Evolutionary conservation across 2,888 invertebrate genomes (phyloP).

Genomic region (Cantharis flavilabris): DNA sequence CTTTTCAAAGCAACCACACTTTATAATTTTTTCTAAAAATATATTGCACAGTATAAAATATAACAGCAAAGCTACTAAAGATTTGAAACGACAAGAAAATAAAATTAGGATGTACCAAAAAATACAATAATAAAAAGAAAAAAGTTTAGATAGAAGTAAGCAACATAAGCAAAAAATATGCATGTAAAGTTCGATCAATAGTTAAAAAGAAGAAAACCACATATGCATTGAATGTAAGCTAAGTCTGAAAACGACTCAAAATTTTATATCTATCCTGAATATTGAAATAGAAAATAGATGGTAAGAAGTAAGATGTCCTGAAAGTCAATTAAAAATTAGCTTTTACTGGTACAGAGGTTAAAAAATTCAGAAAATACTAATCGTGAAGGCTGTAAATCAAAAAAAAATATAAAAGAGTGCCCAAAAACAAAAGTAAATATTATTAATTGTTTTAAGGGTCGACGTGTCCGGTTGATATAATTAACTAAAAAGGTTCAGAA

Average conservation of each 20-base stretch:
- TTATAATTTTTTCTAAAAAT: background rate
- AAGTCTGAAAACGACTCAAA: background rate
- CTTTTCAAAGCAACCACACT: background rate
- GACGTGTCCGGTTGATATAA: background rate
- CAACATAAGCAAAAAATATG: background rate
- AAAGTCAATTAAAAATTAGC: background rate
- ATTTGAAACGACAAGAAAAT: background rate
- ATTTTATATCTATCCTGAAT: background rate
- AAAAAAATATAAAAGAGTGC: background rate
- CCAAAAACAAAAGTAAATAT: background rate
- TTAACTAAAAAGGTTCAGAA: background rate
- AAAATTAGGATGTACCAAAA: background rate
- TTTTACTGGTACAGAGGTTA: background rate
- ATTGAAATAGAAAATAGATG: background rate
- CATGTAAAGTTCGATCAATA: background rate
- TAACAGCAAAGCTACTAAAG: background rate
- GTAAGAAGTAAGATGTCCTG: background rate
- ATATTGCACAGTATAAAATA: background rate
- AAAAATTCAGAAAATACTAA: background rate
- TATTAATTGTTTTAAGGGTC: background rate
- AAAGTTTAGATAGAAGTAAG: background rate
- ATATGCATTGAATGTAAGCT: background rate
- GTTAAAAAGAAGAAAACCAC: background rate
- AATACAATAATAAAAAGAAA: background rate
- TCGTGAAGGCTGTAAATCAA: background rate